phyloP scores from a whole-genome alignment of 2,797 vertebrate species.

The Lithobates sylvaticus region DNA sequence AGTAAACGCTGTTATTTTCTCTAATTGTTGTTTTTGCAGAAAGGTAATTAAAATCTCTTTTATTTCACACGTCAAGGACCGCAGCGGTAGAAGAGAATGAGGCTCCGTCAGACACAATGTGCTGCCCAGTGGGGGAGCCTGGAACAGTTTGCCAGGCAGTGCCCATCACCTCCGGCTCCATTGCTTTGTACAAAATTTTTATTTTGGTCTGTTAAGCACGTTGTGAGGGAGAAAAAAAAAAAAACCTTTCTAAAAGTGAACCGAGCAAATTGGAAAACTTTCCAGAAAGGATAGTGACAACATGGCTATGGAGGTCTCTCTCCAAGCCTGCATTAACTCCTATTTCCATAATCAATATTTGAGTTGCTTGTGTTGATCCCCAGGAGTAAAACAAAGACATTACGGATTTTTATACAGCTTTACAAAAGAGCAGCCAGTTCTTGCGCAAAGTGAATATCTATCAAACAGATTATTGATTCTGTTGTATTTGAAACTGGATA shows the following conservation, averaged over 20 bases:
- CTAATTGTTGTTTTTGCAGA: constrained; percentile 86
- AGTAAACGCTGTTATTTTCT: constrained; percentile 79
- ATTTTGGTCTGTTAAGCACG: constrained; percentile 39
- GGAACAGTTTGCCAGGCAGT: constrained; percentile 45
- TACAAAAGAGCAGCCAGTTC: constrained; percentile 13
- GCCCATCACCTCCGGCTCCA: constrained; percentile 33
- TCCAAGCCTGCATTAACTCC: constrained; percentile 17
- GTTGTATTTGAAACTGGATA: constrained; percentile 8
- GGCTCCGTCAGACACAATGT: constrained; percentile 55
- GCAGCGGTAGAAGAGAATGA: constrained; percentile 60
- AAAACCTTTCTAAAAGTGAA: constrained; percentile 21
- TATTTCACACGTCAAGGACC: constrained; percentile 75
- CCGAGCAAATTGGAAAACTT: constrained; percentile 23
- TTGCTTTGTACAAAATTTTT: constrained; percentile 17
- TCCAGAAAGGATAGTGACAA: constrained; percentile 5
- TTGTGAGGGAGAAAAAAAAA: background rate
- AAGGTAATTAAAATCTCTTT: constrained; percentile 86
- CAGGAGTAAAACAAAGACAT: constrained; percentile 29
- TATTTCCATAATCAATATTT: constrained; percentile 27
- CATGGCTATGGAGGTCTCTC: constrained; percentile 3
- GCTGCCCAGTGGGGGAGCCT: constrained; percentile 43
- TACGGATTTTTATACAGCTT: constrained; percentile 1
- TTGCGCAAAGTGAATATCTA: constrained; percentile 36
- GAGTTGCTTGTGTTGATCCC: constrained; percentile 27
- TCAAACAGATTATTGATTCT: constrained; percentile 37